phyloP scores from a whole-genome alignment of 2,797 vertebrate genomes.

The Anguilla obscura region DNA sequence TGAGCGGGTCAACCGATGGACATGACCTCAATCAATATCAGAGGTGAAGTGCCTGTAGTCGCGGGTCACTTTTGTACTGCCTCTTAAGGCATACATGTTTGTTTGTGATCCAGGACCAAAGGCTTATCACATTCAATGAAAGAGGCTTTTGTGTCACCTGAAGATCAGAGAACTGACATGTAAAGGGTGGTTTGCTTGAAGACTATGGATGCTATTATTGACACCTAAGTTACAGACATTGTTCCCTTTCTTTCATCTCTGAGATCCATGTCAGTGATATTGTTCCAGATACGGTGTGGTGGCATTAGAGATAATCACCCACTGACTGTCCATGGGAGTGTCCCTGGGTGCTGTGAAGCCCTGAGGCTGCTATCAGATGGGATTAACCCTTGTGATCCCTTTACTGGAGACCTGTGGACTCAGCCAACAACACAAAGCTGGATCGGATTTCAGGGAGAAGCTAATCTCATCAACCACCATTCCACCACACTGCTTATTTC shows the following conservation, averaged over 20 bases:
- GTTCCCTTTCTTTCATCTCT: background rate
- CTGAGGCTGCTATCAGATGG: slow-evolving; percentile 5
- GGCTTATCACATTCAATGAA: background rate
- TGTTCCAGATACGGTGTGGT: background rate
- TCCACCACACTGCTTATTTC: slow-evolving; percentile 37
- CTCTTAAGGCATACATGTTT: background rate
- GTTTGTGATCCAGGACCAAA: background rate
- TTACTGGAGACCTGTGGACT: slow-evolving; percentile 48
- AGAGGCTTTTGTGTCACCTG: background rate
- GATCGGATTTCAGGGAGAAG: slow-evolving; percentile 63
- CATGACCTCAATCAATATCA: background rate
- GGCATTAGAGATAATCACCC: slow-evolving; percentile 22
- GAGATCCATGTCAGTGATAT: background rate
- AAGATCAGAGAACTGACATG: background rate
- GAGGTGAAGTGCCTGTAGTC: background rate
- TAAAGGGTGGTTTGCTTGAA: background rate
- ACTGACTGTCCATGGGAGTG: background rate
- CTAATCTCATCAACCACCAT: slow-evolving; percentile 59
- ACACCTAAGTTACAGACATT: background rate
- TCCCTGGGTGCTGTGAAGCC: background rate
- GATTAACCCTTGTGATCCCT: slow-evolving; percentile 57
- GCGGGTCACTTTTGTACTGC: background rate
- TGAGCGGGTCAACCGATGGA: background rate
- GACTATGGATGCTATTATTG: background rate
- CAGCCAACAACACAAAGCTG: slow-evolving; percentile 40